These are phyloP conservation scores for Pelagia noctiluca DNA, from an alignment of 30 jellyfish, hydroid and myxozoan species.

Conservation along the genomic window DNA sequence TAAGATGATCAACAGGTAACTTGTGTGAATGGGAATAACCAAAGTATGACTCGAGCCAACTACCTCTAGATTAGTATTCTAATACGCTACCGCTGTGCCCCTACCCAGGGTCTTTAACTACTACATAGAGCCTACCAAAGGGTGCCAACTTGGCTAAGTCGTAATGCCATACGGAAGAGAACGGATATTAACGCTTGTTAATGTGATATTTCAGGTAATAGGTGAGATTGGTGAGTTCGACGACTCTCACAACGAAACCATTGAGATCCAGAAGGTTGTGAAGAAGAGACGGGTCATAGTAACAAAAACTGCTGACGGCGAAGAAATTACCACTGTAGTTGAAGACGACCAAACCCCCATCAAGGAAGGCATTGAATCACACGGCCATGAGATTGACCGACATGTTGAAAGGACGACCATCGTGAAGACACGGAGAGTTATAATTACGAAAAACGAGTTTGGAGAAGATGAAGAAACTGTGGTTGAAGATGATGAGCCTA, in stretches of 20 bases:
- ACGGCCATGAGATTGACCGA: background rate
- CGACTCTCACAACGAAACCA: conserved; percentile 48
- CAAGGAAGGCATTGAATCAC: background rate
- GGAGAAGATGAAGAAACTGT: conserved; percentile 66
- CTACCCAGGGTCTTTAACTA: too few species aligned
- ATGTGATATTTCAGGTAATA: conserved; percentile 56
- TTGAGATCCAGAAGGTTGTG: conserved; percentile 51
- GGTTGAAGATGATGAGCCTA: conserved; percentile 26
- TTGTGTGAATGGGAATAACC: too few species aligned
- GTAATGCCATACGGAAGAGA: too few species aligned
- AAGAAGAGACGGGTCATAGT: conserved; percentile 52
- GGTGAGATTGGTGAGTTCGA: conserved; percentile 68
- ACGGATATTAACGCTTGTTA: too few species aligned
- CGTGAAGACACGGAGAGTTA: conserved; percentile 50
- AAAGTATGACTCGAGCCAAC: too few species aligned
- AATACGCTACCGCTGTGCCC: too few species aligned
- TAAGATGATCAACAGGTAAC: too few species aligned
- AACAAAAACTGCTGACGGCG: conserved; percentile 38
- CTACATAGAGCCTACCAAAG: too few species aligned
- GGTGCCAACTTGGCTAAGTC: too few species aligned
- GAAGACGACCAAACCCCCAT: conserved; percentile 4
- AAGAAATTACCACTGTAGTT: conserved; percentile 8
- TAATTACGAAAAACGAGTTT: conserved; percentile 51
- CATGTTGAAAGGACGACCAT: conserved; percentile 31
- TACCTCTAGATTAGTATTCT: too few species aligned